These are phyloP conservation scores for Phania funesta DNA, from an alignment of 2,888 invertebrate genomes.

Conservation along the genomic window DNA sequence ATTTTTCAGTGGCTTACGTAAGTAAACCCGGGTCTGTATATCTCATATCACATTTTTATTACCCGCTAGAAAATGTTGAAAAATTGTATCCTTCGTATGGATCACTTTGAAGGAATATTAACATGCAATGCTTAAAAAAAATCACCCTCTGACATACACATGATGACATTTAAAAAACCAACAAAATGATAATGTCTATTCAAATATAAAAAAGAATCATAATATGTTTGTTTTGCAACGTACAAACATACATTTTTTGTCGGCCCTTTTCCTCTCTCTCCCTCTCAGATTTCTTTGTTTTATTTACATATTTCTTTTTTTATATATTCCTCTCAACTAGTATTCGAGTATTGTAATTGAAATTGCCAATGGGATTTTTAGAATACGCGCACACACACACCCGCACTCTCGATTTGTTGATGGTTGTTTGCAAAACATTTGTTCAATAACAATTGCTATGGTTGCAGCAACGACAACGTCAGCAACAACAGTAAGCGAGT, in stretches of 20 bases:
- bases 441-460: constrained; percentile 52
- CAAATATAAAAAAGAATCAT: constrained; percentile 1
- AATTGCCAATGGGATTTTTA: constrained; percentile 41
- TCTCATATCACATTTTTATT: no score
- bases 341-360: constrained; percentile 36
- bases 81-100: no score
- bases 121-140: background rate
- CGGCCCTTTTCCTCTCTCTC: background rate
- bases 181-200: constrained; percentile 20
- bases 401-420: constrained; percentile 33
- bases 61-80: no score
- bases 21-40: no score
- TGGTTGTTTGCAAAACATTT: constrained; percentile 52
- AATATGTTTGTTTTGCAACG: background rate
- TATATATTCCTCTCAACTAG: background rate
- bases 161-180: constrained; percentile 13
- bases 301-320: background rate
- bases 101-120: no score
- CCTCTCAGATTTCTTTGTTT: constrained; percentile 1
- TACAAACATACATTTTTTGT: constrained; percentile 2
- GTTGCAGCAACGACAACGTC: constrained; percentile 31
- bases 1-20: no score
- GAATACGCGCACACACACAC: background rate
- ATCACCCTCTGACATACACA: background rate
- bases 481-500: background rate